Evolutionary conservation across 1,140 invertebrate species (phyloP).

Genomic region (Drosophila murphyi): DNA sequence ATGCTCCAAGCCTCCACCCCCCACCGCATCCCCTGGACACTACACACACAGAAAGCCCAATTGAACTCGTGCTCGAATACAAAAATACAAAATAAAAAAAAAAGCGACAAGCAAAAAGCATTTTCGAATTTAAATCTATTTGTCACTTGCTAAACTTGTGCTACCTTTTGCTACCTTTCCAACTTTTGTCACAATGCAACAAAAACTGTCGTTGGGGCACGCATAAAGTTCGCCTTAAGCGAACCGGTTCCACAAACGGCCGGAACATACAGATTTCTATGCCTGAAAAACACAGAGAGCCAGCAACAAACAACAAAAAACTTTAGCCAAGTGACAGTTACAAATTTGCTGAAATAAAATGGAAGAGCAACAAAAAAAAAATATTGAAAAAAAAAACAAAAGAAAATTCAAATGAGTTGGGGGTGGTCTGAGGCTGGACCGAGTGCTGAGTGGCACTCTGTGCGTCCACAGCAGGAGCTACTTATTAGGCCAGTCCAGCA

Average conservation of each 20-base stretch:
- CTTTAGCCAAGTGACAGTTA: slow-evolving; percentile 75
- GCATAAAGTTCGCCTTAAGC: slow-evolving; percentile 36
- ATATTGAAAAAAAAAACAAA: slow-evolving; percentile 27
- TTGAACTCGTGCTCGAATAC: slow-evolving; percentile 13
- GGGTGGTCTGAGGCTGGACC: not conserved
- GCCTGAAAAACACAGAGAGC: slow-evolving; percentile 26
- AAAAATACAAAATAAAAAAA: slow-evolving; percentile 2
- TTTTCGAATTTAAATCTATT: slow-evolving; percentile 83
- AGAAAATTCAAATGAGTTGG: slow-evolving; percentile 60
- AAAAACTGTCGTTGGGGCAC: slow-evolving; percentile 33
- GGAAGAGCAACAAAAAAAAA: slow-evolving; percentile 26
- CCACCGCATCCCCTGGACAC: not conserved
- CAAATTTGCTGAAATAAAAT: slow-evolving; percentile 78
- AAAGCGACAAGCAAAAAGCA: slow-evolving; percentile 61
- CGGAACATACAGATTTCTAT: slow-evolving; percentile 34
- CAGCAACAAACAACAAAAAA: slow-evolving; percentile 35
- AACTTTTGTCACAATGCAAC: slow-evolving; percentile 30
- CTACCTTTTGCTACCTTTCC: slow-evolving; percentile 59
- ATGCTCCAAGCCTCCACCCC: slow-evolving; percentile 17
- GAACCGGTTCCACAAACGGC: slow-evolving; percentile 37
- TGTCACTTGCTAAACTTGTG: slow-evolving; percentile 80
- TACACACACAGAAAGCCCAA: slow-evolving; percentile 12
- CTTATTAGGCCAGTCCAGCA: slow-evolving; percentile 40
- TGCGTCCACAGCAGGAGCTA: slow-evolving; percentile 26
- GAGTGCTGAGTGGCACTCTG: not conserved